Conservation (phyloP, 2,888 invertebrate genomes). For the Oscheius sp. region DNA sequence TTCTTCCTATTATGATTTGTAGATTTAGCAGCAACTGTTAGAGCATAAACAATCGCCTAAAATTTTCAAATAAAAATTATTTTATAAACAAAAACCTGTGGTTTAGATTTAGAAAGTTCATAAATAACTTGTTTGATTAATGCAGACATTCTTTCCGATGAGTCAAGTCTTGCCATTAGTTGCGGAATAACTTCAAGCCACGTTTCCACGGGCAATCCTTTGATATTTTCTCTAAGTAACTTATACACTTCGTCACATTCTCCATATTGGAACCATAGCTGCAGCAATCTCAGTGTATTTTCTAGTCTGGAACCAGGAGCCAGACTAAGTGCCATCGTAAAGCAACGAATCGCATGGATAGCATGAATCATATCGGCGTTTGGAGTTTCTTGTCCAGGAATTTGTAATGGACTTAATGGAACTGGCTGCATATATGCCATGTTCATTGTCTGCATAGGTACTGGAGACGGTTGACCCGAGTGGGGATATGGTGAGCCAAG, state of each 20-base stretch:
- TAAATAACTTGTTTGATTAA: conserved; percentile 90
- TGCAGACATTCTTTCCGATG: conserved; percentile 82
- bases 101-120: conserved; percentile 96
- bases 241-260: conserved; percentile 90
- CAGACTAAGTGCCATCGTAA: conserved; percentile 58
- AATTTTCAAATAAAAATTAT: not conserved
- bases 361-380: conserved; percentile 34
- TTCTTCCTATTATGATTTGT: conserved; percentile 84
- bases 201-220: conserved; percentile 92
- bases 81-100: conserved; percentile 76
- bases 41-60: conserved; percentile 85
- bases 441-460: not conserved
- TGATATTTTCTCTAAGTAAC: conserved; percentile 88
- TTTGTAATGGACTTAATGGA: not conserved
- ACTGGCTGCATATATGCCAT: not conserved
- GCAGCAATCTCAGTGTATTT: conserved; percentile 89
- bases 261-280: conserved; percentile 93
- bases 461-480: not conserved
- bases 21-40: conserved; percentile 96
- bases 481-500: conserved; percentile 3
- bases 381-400: conserved; percentile 2
- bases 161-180: conserved; percentile 95
- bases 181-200: conserved; percentile 99
- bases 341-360: conserved; percentile 46
- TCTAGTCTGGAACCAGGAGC: conserved; percentile 79